Evolutionary conservation across 2,888 invertebrate species (phyloP), one percentile per base, ranked within the genome.

Genomic region (Lomographa bimaculata): DNA sequence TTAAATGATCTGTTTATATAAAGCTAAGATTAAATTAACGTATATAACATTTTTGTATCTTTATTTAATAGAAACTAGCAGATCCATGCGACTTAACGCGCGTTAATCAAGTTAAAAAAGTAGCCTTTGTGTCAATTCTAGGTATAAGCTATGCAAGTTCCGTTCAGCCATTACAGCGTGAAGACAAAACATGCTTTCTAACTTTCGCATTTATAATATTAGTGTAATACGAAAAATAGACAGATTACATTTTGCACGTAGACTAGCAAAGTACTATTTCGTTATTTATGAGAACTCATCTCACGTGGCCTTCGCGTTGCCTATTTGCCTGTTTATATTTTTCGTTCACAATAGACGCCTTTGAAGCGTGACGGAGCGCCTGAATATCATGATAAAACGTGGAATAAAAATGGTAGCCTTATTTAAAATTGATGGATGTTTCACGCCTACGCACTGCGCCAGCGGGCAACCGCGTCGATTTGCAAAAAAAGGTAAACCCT

Each of bases 231-330:
- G 2, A 11, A 8, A 27, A 28, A 19, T 19, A 19, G 11, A 28
- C 7, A 27, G 7, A 21, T 2, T 6, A 8, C 7, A 23, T 23
- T 35, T 14, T 27, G 23, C 25, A 41, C 37, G 25, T 28, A 36
- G 27, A 28, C 23, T 48, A 32, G 24, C n/a, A n/a, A n/a, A n/a
- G n/a, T n/a, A n/a, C n/a, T n/a, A 32, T 32, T 47, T 38, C 24
- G 33, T 47, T 46, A 53, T 53, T 53, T 45, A 53, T 35, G 45
- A 50, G 23, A 5, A 34, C 28, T 12, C 35, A 35, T 30, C 39
- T 28, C 37, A 28, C 26, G 29, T 28, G 46, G 35, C 36, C 29
- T 33, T 50, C 32, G 41, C 25, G 24, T 43, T 45, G 43, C 34
- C 33, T 42, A 41, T 39, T 43, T 14, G 14, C 34, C 33, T 42